Base-by-base conservation (phyloP, 2,888 invertebrate genomes). In the Oxytorus armatus region DNA sequence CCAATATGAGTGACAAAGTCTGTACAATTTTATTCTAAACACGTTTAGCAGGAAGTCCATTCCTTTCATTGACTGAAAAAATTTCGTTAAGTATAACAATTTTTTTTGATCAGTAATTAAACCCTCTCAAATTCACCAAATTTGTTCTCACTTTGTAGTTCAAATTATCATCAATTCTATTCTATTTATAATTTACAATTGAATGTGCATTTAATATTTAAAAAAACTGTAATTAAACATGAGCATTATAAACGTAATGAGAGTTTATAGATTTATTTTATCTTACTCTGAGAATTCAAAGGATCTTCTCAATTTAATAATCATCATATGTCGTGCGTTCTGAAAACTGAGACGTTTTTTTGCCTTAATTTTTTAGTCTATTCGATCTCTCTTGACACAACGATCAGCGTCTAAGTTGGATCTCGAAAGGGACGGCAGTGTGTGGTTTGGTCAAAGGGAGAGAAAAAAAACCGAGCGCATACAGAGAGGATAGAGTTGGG, bases 381-480 rank as follows among this genome's bases (percentile, higher is more conserved):
- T 73, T 44, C 51, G 25, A 63, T 73, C 53, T 10, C 73, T 44
- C 65, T 73, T 55, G 74, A 57, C 44, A 42, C 11, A 29, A 65
- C 44, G 55, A 59, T 65, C 47, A 65, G 57, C 53, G 14, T 23
- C 39, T n/a, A 18, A 33, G 57, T 33, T 42, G 7, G 42, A 21
- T 25, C 18, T 68, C 51, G 7, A 59, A 33, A 42, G 66, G 72
- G 23, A 39, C 16, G 18, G n/a, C n/a, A n/a, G 18, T 42, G 47
- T 21, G 29, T 55, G 70, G 74, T 68, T 72, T 53, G n/a, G 55
- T 53, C 66, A 29, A 68, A 44, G 39, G 11, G 39, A n/a, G n/a
- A n/a, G 39, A 59, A 14, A 18, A 53, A 63, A 59, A 65, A 59
- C 16, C 18, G 23, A 63, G 53, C 33, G 36, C 39, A 14, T 53